Conservation (phyloP, 2,113 vertebrate genomes). For the Tautogolabrus adspersus region DNA sequence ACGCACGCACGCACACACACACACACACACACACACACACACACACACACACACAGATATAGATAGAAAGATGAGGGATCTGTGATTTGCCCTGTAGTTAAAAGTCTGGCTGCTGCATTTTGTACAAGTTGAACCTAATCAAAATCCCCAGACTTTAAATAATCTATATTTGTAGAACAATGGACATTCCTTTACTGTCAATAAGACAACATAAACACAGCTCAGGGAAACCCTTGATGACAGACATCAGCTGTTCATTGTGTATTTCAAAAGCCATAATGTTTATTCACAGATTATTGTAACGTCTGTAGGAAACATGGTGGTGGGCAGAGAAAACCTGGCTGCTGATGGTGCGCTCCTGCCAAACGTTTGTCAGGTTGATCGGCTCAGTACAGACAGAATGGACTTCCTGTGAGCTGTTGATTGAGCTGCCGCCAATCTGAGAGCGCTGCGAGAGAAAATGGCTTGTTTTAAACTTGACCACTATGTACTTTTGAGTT, state of each 20-base stretch:
- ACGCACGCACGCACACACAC: no score
- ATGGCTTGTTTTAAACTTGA: conserved; percentile 37
- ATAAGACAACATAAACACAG: not conserved
- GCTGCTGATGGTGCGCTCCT: conserved; percentile 24
- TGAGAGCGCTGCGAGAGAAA: conserved; percentile 14
- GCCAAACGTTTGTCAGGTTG: conserved; percentile 51
- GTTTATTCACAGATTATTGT: conserved; percentile 36
- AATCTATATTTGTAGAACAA: not conserved
- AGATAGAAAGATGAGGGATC: no score
- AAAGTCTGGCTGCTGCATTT: no score
- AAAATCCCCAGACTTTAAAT: no score
- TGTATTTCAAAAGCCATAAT: conserved; percentile 22
- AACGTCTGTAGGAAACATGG: conserved; percentile 32
- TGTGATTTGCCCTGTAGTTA: no score
- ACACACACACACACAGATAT: no score
- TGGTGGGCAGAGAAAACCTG: conserved; percentile 53
- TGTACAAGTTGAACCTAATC: no score
- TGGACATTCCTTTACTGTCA: not conserved
- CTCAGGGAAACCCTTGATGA: conserved; percentile 22
- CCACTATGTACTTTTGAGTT: conserved; percentile 26
- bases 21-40: no score
- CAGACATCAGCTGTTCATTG: conserved; percentile 6
- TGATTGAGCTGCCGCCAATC: conserved; percentile 23
- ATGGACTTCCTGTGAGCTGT: conserved; percentile 29
- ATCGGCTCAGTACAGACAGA: conserved; percentile 37